Evolutionary conservation across 2,113 vertebrate genomes (phyloP).

Genomic region (Calidris pugnax): DNA sequence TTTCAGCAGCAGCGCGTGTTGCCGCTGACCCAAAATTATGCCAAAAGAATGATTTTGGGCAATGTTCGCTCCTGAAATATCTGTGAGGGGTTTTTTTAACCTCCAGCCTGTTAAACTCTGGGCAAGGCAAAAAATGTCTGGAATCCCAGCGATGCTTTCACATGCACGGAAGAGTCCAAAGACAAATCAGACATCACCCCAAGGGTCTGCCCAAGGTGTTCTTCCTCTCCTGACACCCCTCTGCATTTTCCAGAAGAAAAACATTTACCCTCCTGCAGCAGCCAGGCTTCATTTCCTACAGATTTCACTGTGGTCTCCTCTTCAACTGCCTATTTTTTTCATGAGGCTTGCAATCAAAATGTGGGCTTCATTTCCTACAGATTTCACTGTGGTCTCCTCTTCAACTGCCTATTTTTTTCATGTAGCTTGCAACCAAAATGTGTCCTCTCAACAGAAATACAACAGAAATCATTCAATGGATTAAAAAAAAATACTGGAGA

Average conservation of each 20-base stretch:
- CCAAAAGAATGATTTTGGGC: not conserved
- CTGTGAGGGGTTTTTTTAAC: not conserved
- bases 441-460: accelerated
- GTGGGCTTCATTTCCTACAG: too few species aligned
- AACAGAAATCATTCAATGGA: not conserved
- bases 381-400: not conserved
- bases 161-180: not conserved
- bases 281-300: not conserved
- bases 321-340: not conserved
- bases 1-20: not conserved
- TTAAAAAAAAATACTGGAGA: not conserved
- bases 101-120: not conserved
- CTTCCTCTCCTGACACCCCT: not conserved
- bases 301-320: not conserved
- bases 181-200: not conserved
- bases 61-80: not conserved
- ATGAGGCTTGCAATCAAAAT: not conserved
- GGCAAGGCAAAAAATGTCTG: not conserved
- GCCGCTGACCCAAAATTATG: not conserved
- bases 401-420: not conserved
- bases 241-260: not conserved
- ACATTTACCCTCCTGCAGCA: not conserved
- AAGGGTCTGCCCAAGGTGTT: not conserved
- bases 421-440: accelerated
- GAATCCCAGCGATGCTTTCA: not conserved